A percentile compares a stretch with the other conserved stretches of the same genome.
Evolutionary conservation across 2,888 invertebrate species (phyloP).

Genomic region (Eupithecia inturbata): DNA sequence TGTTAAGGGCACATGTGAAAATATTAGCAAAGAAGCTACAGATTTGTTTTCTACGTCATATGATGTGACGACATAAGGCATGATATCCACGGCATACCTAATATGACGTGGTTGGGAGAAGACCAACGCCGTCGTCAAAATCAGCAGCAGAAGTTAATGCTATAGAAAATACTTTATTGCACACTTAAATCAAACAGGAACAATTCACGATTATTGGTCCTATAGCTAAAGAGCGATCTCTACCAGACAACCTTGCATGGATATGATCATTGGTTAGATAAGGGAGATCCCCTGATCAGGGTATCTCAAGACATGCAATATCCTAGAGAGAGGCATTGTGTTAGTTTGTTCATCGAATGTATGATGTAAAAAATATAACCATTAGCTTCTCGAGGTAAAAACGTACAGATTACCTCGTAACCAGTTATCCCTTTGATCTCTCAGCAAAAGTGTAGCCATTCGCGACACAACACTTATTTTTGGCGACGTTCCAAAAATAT

Average conservation of each 20-base stretch:
- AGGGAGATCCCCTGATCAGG: too few species aligned
- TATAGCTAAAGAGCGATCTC: too few species aligned
- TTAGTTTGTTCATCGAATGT: too few species aligned
- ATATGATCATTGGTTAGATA: too few species aligned
- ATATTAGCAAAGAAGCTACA: neutral
- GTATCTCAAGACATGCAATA: too few species aligned
- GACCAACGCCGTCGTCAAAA: neutral
- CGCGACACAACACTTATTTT: slow-evolving; percentile 33
- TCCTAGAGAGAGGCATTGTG: too few species aligned
- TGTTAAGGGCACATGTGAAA: neutral
- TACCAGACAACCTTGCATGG: too few species aligned
- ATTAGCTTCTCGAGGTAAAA: neutral
- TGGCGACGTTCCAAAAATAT: slow-evolving; percentile 41
- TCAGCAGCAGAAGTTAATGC: neutral
- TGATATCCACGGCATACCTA: neutral
- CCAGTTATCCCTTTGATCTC: slow-evolving; percentile 11
- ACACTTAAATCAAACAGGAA: too few species aligned
- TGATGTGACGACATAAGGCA: neutral
- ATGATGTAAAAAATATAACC: neutral
- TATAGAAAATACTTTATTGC: too few species aligned
- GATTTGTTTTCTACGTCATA: neutral
- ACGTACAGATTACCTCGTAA: slow-evolving; percentile 4
- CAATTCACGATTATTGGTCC: too few species aligned
- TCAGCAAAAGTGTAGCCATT: slow-evolving; percentile 16
- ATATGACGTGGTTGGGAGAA: neutral